These are phyloP conservation scores for Ceratina japonica DNA, from an alignment of 1,140 invertebrate genomes.

Conservation along the genomic window DNA sequence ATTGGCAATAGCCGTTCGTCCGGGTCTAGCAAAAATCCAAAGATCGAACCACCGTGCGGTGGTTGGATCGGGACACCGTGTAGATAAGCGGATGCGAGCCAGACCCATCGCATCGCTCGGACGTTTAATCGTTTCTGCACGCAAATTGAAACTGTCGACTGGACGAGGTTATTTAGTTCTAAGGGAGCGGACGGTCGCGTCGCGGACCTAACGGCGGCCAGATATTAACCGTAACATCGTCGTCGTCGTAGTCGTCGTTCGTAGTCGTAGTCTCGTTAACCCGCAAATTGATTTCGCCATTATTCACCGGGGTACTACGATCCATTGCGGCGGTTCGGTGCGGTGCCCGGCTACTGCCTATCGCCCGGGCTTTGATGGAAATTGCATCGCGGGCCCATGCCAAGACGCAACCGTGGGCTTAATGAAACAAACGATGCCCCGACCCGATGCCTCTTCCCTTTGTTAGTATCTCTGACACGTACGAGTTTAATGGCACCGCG, in stretches of 20 bases:
- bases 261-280: slow-evolving; percentile 30
- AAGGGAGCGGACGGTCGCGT: slow-evolving; percentile 12
- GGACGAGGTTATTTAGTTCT: slow-evolving; percentile 44
- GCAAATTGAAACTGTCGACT: slow-evolving; percentile 43
- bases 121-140: slow-evolving; percentile 38
- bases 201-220: slow-evolving; percentile 13
- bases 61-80: not conserved
- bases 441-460: not conserved
- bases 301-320: slow-evolving; percentile 21
- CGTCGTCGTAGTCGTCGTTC: not conserved
- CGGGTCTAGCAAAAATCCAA: too few relatives aligned
- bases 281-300: slow-evolving; percentile 41
- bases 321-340: not conserved
- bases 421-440: slow-evolving; percentile 20
- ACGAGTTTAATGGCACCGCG: not conserved
- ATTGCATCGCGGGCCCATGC: not conserved
- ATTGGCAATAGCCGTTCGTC: too few relatives aligned
- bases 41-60: too few relatives aligned
- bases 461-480: not conserved
- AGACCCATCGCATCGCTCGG: not conserved
- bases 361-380: slow-evolving; percentile 23
- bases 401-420: not conserved
- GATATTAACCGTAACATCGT: slow-evolving; percentile 35
- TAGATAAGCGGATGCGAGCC: too few relatives aligned
- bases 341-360: not conserved